Evolutionary conservation across 2,888 invertebrate genomes (phyloP), one percentile per base, ranked within the genome.

Genomic region (Tenthredo scrophulariae): DNA sequence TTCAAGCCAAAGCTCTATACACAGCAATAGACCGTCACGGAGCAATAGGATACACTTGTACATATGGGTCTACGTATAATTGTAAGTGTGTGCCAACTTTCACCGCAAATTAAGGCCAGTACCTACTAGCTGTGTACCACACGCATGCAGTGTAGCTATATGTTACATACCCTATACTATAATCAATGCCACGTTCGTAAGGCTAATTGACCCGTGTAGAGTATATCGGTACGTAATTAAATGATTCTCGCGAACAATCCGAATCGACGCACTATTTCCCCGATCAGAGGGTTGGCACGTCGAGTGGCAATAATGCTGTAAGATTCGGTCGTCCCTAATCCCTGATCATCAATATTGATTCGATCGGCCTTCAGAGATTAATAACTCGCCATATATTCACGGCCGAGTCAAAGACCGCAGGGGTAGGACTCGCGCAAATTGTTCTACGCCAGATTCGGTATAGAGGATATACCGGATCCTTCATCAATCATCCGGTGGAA

Each of bases 101-200:
- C 80, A 80, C 80, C 80, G 58, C 22, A 26, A 80, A 58, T 80
- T 80, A 58, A 80, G 80, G 58, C 58, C 58, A 58, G 62, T 62
- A 40, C 29, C 29, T 29, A 29, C n/a, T 46, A 46, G 46, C 0
- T 15, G 80, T 62, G 40, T 13, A 62, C 29, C 22, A 22, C 43
- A 18, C 33, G 33, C 10, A 7, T 67, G 18, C 6, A 67, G n/a
- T n/a, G n/a, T 46, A 15, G 22, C 15, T 67, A 7, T 65, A 29
- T 65, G 9, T n/a, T 4, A 72, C 37, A 74, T 29, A n/a, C 10
- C 10, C 9, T 22, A 15, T 58, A 50, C 13, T 5, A 22, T 40
- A 62, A 22, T 77, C 77, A 77, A 77, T 54, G 77, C 77, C 77
- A 77, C 77, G 77, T 62, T 62, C 80, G 80, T 40, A 15, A 80